Evolutionary conservation across 2,797 vertebrate species (phyloP), one percentile per base, ranked within the genome.

Genomic region (Naso thynnoides): DNA sequence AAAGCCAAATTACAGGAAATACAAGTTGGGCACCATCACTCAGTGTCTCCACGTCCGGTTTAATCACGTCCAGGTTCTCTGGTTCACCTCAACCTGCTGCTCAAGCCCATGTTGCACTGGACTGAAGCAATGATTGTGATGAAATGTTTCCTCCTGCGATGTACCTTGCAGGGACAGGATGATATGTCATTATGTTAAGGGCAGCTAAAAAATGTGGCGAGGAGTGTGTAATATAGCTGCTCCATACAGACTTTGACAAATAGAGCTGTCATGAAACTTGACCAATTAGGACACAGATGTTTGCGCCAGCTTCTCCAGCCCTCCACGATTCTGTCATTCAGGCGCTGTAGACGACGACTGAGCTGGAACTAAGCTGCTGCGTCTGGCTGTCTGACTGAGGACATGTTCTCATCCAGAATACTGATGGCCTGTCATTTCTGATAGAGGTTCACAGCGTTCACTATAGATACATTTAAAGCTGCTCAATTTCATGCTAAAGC

Each of bases 401-500:
- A 81, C 56, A 33, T 27, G 27, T 59, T 65, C 73, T 77, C 60
- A 38, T 53, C 70, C 70, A 50, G 60, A 81, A 81, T 83, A 80
- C 79, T 78, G 78, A 88, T 85, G 55, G 27, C 48, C n/a, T 65
- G 73, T 84, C 70, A 63, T 80, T 66, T 87, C 33, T 68, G 68
- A 81, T 70, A 31, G 67, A 70, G 26, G 21, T 47, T 66, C 48
- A 42, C 53, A 59, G 14, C 3, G 4, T 75, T 73, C 44, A 69
- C 47, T 31, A 33, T 70, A 79, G 73, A 79, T 68, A 16, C 82
- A 73, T 82, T 80, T 69, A 52, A 79, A 69, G 68, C 79, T 68
- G 79, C 82, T 86, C 70, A 81, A 76, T 90, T 88, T 86, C 77
- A 88, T 19, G 61, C 70, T 60, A 19, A 74, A 76, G 63, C 62